Evolutionary conservation across 1,140 invertebrate species (phyloP).

Genomic region (Laupala kohalensis): DNA sequence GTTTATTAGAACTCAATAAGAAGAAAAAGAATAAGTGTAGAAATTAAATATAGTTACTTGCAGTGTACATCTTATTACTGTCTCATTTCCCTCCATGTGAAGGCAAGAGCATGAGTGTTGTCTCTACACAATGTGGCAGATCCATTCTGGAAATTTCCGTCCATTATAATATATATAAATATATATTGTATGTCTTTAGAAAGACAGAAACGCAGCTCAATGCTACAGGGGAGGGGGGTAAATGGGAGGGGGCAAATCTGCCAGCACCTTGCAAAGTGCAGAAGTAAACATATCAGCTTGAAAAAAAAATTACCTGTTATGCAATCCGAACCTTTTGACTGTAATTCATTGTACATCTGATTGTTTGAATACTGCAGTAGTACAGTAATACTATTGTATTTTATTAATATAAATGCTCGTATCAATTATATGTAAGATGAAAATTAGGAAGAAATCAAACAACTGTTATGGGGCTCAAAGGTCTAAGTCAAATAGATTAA

Average conservation of each 20-base stretch:
- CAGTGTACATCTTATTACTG: no score
- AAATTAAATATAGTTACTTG: no score
- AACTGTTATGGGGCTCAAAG: constrained; percentile 12
- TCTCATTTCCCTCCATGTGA: constrained; percentile 5
- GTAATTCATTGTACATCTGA: constrained; percentile 22
- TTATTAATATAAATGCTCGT: constrained; percentile 9
- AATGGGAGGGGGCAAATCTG: constrained; percentile 23
- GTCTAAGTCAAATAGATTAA: not conserved
- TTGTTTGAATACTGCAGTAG: constrained; percentile 9
- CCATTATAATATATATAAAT: constrained; percentile 18
- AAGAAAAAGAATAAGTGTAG: no score
- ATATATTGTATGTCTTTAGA: constrained; percentile 19
- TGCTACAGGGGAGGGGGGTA: constrained; percentile 26
- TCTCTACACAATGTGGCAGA: constrained; percentile 12
- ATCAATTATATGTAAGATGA: constrained; percentile 1
- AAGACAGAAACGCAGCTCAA: constrained; percentile 24
- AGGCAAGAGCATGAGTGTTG: no score
- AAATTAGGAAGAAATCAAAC: not conserved
- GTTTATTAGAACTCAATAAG: no score
- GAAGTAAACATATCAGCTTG: constrained; percentile 33
- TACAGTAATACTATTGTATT: constrained; percentile 1
- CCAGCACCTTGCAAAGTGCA: constrained; percentile 24
- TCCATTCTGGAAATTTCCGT: constrained; percentile 29
- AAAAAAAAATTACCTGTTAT: constrained; percentile 30
- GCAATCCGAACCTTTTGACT: constrained; percentile 30